Conservation (phyloP, 53 echinoderm and acorn worm genomes). For the Glandiceps talaboti region DNA sequence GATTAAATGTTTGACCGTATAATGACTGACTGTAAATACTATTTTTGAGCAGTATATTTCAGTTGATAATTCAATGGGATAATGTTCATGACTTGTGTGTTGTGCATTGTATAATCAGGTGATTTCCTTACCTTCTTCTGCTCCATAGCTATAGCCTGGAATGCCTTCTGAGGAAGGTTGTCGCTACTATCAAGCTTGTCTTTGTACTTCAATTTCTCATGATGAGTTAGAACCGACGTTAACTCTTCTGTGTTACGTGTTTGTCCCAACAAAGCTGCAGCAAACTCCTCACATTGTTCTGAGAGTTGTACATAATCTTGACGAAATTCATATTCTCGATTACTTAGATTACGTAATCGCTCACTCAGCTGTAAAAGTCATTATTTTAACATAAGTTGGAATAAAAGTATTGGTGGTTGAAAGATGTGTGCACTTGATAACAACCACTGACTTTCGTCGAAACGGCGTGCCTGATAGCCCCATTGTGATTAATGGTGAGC, state of each 20-base stretch:
- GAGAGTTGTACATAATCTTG: conserved; percentile 84
- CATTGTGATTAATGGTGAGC: too few species aligned
- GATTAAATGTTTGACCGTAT: too few species aligned
- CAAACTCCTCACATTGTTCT: conserved; percentile 84
- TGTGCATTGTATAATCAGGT: too few species aligned
- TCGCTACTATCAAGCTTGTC: background rate
- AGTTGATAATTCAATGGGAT: too few species aligned
- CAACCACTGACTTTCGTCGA: too few species aligned
- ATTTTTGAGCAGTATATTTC: too few species aligned
- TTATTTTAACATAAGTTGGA: too few species aligned
- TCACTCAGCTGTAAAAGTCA: conserved; percentile 31
- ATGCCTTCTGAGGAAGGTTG: conserved; percentile 50
- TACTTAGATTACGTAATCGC: conserved; percentile 57
- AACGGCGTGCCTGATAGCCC: too few species aligned
- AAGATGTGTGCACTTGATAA: too few species aligned
- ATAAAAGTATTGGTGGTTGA: too few species aligned
- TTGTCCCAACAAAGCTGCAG: conserved; percentile 81
- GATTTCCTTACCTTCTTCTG: conserved; percentile 98
- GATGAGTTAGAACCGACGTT: conserved; percentile 70
- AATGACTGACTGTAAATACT: too few species aligned
- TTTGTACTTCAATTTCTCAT: background rate
- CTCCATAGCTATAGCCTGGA: conserved; percentile 64
- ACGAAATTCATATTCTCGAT: conserved; percentile 86
- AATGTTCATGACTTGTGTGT: too few species aligned
- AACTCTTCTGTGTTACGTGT: conserved; percentile 84